Percentiles rank a stretch among this genome's conserved stretches.
Conservation (phyloP, 2,797 vertebrate species). For the Pygocentrus nattereri region DNA sequence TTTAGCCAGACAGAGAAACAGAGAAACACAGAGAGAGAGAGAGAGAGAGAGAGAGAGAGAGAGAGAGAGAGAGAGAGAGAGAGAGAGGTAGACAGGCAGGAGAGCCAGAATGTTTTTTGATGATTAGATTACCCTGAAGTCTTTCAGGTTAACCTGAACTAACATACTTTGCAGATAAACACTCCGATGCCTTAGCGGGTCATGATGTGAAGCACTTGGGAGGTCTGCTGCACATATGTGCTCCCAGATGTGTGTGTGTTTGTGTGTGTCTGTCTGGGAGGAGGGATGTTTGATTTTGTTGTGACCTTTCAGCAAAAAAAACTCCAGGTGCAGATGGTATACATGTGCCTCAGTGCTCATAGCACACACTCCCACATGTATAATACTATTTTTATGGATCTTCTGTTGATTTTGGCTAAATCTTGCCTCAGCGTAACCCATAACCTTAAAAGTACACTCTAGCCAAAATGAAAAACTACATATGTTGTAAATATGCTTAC, state of each 20-base stretch:
- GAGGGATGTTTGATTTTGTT: constrained; percentile 26
- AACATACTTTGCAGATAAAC: constrained; percentile 34
- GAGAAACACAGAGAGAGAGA: background rate
- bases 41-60: constrained; percentile 17
- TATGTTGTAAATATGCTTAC: no score
- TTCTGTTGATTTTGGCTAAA: background rate
- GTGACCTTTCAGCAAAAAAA: constrained; percentile 70
- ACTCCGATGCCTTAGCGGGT: constrained; percentile 17
- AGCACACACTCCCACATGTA: constrained; percentile 61
- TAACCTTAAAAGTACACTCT: no score
- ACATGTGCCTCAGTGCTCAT: constrained; percentile 71
- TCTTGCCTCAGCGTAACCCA: no score
- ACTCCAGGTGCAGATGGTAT: constrained; percentile 73
- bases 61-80: constrained; percentile 14
- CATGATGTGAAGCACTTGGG: constrained; percentile 1
- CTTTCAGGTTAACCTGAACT: constrained; percentile 39
- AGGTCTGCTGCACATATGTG: constrained; percentile 9
- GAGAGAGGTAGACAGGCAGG: constrained; percentile 28
- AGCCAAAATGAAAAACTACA: no score
- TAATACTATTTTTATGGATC: background rate
- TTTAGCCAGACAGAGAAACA: constrained; percentile 41
- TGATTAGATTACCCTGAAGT: constrained; percentile 40
- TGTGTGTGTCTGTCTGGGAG: background rate
- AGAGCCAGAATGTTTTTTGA: constrained; percentile 24
- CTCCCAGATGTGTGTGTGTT: background rate